These are phyloP conservation scores for Chrysaora quinquecirrha DNA, from an alignment of 30 jellyfish, hydroid and myxozoan genomes.

Conservation along the genomic window DNA sequence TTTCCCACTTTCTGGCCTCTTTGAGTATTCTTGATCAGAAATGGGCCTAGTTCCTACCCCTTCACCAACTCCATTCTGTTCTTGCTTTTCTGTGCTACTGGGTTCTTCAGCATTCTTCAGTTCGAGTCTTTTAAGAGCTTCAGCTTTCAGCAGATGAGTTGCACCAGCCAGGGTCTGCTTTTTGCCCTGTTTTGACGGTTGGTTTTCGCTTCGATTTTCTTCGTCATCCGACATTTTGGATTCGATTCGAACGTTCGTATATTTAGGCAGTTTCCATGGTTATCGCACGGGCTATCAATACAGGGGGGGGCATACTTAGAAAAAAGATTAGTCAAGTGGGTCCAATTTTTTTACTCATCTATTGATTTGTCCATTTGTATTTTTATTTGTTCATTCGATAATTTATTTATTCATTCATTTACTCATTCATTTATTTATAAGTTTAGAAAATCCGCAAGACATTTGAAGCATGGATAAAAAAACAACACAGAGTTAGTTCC, in stretches of 20 bases:
- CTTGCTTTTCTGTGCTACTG: background rate
- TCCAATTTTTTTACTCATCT: no score
- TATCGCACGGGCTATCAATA: background rate
- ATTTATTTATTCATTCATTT: no score
- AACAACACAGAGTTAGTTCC: no score
- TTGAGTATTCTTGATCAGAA: background rate
- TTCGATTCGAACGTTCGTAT: no score
- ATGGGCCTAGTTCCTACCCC: background rate
- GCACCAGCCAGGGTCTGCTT: conserved; percentile 62
- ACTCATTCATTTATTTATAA: no score
- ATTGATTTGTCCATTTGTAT: no score
- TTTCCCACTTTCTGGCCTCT: background rate
- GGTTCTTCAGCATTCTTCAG: background rate
- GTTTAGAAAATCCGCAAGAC: no score
- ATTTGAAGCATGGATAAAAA: no score
- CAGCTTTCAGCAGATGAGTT: conserved; percentile 66
- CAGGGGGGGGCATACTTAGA: no score
- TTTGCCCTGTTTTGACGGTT: conserved; percentile 27
- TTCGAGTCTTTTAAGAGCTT: conserved; percentile 46
- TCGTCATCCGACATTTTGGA: conserved; percentile 85
- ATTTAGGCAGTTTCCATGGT: conserved; percentile 50
- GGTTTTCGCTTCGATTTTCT: conserved; percentile 22
- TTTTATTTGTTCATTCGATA: no score
- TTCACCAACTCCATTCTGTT: no score
- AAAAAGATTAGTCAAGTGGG: no score